Base-by-base conservation (phyloP, 2,113 vertebrate species). In the Calidris pygmaea region DNA sequence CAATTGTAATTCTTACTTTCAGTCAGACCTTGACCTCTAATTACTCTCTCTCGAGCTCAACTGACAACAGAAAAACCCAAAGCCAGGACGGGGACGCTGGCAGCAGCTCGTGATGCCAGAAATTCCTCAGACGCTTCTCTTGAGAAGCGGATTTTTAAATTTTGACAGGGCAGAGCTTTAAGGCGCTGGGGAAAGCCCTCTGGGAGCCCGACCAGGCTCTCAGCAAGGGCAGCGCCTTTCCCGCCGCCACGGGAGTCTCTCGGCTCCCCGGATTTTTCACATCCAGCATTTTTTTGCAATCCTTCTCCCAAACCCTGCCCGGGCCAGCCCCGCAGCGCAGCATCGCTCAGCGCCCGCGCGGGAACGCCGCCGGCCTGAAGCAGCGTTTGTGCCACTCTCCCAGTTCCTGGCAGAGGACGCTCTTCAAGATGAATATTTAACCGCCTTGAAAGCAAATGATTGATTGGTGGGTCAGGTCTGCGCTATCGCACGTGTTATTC, bases 401-500 rank as follows among this genome's bases (percentile, higher is more conserved):
- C 62, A 15, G 37, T 6, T 63, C 56, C 85, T 18, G 62, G 17
- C 6, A 39, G 39, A 62, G 60, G 50, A 70, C 1, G 5, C 77
- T 75, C 76, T 52, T 41, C 47, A 63, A 19, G 45, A 45, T 16
- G 19, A 81, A 45, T 23, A 72, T 66, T 89, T 23, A 32, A 89
- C 26, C 22, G 37, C n/a, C 81, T 35, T 62, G 74, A 70, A 58
- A 83, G 74, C 24, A 20, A 72, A 19, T 1, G 47, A 45, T 0
- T 27, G 59, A 60, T 75, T n/a, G 52, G 21, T 0, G 9, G 55
- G 20, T n/a, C 41, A n/a, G 63, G 29, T 26, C 63, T 35, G 83
- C 2, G 4, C 9, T 48, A 30, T 3, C 3, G 1, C 3, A 6
- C 3, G 6, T 10, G 50, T 19, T 50, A 16, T 13, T 58, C 37